These are phyloP conservation scores for Chaetodon trifascialis DNA, from an alignment of 2,113 vertebrate genomes.

Conservation along the genomic window DNA sequence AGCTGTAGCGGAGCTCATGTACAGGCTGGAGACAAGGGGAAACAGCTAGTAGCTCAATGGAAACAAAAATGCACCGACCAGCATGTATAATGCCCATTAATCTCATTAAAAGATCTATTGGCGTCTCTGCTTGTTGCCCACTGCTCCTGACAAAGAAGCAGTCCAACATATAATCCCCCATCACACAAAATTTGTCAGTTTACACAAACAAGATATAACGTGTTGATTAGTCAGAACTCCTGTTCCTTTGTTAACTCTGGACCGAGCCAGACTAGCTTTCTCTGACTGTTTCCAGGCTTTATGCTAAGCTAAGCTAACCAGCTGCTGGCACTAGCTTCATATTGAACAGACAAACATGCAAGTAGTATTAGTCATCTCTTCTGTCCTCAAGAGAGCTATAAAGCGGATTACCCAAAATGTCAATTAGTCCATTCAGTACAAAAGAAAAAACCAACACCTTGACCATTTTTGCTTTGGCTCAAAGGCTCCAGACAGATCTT, in stretches of 20 bases:
- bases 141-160: not conserved
- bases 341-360: not conserved
- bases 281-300: not conserved
- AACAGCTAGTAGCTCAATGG: not conserved
- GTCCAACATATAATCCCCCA: not conserved
- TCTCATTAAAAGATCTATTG: not conserved
- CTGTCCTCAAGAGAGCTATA: not conserved
- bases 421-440: not conserved
- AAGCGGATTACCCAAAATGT: not conserved
- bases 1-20: not conserved
- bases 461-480: not conserved
- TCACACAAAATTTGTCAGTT: conserved; percentile 10
- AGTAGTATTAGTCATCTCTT: not conserved
- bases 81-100: not conserved
- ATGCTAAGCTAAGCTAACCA: not conserved
- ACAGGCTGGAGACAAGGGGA: not conserved
- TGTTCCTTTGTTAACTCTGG: not conserved
- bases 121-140: too few species aligned
- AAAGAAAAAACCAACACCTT: not conserved
- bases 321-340: not conserved
- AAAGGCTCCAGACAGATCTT: conserved; percentile 1
- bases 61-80: not conserved
- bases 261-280: not conserved
- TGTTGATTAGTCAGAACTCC: too few species aligned
- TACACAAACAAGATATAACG: too few species aligned